Evolutionary conservation across 2,888 invertebrate species (phyloP), one percentile per base, ranked within the genome.

Genomic region (Macaria notata): DNA sequence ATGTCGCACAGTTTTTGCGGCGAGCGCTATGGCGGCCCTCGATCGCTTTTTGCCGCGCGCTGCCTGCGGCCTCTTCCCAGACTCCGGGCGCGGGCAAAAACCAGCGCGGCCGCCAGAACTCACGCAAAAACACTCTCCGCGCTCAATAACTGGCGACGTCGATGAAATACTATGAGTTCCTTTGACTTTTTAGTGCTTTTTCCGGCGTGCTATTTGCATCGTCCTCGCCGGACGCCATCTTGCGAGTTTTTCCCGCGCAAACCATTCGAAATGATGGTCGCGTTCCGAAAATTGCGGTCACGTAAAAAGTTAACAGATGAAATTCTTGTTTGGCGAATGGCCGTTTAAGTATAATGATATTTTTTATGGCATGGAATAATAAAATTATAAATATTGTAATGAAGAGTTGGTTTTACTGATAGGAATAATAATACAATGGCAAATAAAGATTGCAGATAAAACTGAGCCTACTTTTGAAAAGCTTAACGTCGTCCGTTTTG

Each of bases 141-240:
- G 81, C 84, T 85, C 86, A 86, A 90, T 89, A 89, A 86, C 86
- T 78, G 82, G 78, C 84, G 83, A 83, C 84, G 81, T 76, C 87
- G 88, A 89, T 88, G 88, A 88, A 88, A 88, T 88, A 88, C 86
- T 88, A 87, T 87, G 86, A 89, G 86, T 86, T 88, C 87, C 83
- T 84, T 78, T 73, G 72, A 72, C 77, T 89, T 91, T 90, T 91
- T 89, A 83, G 59, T 66, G 68, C 73, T 82, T 86, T 87, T 86
- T 87, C 84, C 83, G 81, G 76, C 75, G 69, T 70, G 77, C 74
- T 82, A 89, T 89, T 89, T 90, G 88, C 90, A 89, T 89, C 79
- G 78, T 73, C 71, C 68, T 68, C 73, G 77, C 69, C 75, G 74
- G 69, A 78, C 73, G 79, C 83, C 86, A 83, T 86, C 82, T 84